Conservation (phyloP, 2,113 vertebrate species). For the Otis tarda region DNA sequence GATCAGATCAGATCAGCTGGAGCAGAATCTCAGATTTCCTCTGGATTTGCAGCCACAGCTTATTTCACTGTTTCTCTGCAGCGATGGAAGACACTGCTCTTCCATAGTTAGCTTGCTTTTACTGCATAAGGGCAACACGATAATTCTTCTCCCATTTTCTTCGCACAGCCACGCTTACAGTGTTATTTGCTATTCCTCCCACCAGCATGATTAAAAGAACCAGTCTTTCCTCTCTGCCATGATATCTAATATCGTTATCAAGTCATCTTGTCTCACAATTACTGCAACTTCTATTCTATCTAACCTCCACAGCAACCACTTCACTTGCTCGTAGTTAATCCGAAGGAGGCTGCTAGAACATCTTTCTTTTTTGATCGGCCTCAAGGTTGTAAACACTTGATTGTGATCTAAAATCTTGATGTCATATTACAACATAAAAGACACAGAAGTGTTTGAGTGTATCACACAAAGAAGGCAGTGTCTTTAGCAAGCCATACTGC, state of each 20-base stretch:
- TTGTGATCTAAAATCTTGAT: background rate
- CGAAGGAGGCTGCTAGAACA: background rate
- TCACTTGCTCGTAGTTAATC: background rate
- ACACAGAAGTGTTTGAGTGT: background rate
- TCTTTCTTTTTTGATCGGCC: background rate
- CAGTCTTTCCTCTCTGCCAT: background rate
- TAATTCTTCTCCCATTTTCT: background rate
- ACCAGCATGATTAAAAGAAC: background rate
- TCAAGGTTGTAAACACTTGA: background rate
- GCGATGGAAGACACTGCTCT: accelerated
- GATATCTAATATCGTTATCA: background rate
- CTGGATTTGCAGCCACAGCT: background rate
- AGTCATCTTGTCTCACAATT: background rate
- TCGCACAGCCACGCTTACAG: background rate
- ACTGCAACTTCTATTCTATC: background rate
- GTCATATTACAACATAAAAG: background rate
- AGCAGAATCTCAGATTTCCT: background rate
- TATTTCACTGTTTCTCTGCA: background rate
- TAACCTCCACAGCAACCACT: background rate
- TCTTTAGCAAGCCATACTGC: background rate
- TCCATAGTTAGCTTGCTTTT: background rate
- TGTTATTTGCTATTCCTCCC: background rate
- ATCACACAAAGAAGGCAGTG: background rate
- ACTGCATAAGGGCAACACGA: background rate
- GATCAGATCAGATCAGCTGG: background rate